Evolutionary conservation across 2,113 vertebrate species (phyloP), one percentile per base, ranked within the genome.

Genomic region (Bolborhynchus lineola): DNA sequence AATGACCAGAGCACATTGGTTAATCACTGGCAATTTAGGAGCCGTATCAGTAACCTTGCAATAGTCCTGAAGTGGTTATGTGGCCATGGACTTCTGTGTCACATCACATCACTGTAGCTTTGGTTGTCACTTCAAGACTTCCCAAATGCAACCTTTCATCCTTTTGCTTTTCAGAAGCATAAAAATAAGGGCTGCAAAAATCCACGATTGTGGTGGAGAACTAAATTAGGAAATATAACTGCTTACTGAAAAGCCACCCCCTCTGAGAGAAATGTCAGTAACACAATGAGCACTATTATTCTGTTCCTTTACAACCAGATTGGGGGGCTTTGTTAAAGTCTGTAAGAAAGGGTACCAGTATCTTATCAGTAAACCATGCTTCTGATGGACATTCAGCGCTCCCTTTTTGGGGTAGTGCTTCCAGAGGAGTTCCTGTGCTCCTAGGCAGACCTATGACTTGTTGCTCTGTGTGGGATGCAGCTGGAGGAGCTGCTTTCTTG

Each of bases 251-350:
- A 94, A 91, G 84, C 84, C 91, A 91, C 84, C 92, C 75, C 78
- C 90, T 91, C 71, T 0, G 7, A 91, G 82, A 90, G 95, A 94
- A 95, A 96, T 94, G 94, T 93, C 95, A 95, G 82, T 3, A 26
- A 44, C 75, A 96, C 92, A 96, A 96, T 74, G 94, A 82, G 20
- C 13, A 1, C 78, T 49, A 74, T 95, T 97, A 91, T 96, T 90
- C 59, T 2, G 1, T 75, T 80, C 78, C 63, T 95, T 86, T 88
- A 87, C 67, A 59, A 16, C 49, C 82, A 63, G 59, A 53, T 3
- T 69, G 90, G 84, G 81, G 77, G 59, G 21, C 15, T 95, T 63
- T 67, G 81, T 44, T 59, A 16, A 55, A 86, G 41, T 11, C 90
- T 37, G 18, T 13, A 90, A 82, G 47, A 95, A 96, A 95, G 62